Percentiles rank a stretch among this genome's conserved stretches.
Evolutionary conservation across 2,113 vertebrate species (phyloP).

Genomic region (Leptodactylus fuscus): DNA sequence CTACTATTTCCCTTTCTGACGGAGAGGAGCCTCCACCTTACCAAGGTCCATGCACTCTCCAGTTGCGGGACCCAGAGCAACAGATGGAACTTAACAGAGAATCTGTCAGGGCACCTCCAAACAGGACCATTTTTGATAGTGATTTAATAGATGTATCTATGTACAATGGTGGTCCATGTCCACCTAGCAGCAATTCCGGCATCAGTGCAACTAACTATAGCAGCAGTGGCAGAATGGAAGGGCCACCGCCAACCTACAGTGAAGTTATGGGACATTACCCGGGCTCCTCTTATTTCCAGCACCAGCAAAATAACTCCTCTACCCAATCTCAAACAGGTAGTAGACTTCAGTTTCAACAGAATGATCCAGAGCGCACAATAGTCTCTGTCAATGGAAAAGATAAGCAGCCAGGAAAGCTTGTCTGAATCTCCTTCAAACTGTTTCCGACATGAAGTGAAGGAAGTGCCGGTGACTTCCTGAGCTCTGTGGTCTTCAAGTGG

Average conservation of each 20-base stretch:
- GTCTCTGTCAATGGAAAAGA: slow-evolving; percentile 87
- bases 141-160: slow-evolving; percentile 89
- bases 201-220: slow-evolving; percentile 90
- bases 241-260: slow-evolving; percentile 94
- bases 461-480: slow-evolving; percentile 63
- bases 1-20: slow-evolving; percentile 94
- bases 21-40: slow-evolving; percentile 95
- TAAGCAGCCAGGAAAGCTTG: slow-evolving; percentile 83
- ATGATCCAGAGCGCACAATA: slow-evolving; percentile 87
- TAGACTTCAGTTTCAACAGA: slow-evolving; percentile 84
- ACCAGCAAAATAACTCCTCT: slow-evolving; percentile 90
- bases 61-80: slow-evolving; percentile 95
- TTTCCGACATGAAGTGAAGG: slow-evolving; percentile 59
- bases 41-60: slow-evolving; percentile 92
- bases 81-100: slow-evolving; percentile 97
- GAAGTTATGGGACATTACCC: slow-evolving; percentile 94
- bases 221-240: slow-evolving; percentile 88
- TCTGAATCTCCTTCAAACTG: slow-evolving; percentile 70
- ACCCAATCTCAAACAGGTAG: slow-evolving; percentile 77
- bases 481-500: slow-evolving; percentile 77
- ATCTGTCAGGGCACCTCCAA: slow-evolving; percentile 94
- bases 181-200: slow-evolving; percentile 95
- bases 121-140: slow-evolving; percentile 97
- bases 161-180: slow-evolving; percentile 86
- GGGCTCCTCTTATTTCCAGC: slow-evolving; percentile 88